Evolutionary conservation across 2,888 invertebrate genomes (phyloP), one percentile per base, ranked within the genome.

Genomic region (Agrenia bidenticulata): DNA sequence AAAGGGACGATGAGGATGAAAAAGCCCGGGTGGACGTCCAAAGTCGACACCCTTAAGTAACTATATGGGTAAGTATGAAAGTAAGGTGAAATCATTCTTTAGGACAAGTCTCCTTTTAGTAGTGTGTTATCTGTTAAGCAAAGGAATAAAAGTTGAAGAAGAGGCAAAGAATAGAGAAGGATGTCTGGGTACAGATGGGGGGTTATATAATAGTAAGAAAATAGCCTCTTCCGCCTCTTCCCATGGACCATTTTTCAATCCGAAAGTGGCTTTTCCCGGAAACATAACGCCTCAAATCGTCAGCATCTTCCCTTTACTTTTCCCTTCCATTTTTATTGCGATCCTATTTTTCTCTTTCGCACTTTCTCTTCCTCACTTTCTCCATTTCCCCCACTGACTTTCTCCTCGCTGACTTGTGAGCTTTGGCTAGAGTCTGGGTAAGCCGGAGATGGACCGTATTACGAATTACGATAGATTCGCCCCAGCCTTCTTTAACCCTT

Each of bases 261-360:
- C 51, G 42, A 63, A 71, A 70, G 66, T 70, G 68, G 66, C 66
- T 69, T 70, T 70, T 64, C 59, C 64, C 66, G 70, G 70, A 74
- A 73, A 70, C 67, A 73, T 69, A 69, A 73, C 67, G 70, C 64
- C 60, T 66, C 61, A 63, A 68, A 72, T 72, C 68, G 65, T 69
- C 66, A 68, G 64, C 72, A 64, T 72, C 70, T 69, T 69, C 64
- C 64, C 67, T 69, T 63, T 5, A 66, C 19, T 26, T 54, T 17
- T 56, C 66, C 61, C 56, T 60, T 65, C 68, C 64, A 41, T 67
- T 50, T 63, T 66, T 57, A 63, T 67, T 56, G 56, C 63, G 53
- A 56, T 67, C 62, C 67, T 63, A 51, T 67, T 67, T 67, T 45
- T 60, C 61, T 60, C 62, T 62, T 62, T 64, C 66, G 56, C 68